Conservation (phyloP, 2,888 invertebrate species). For the Leptura quadrifasciata region DNA sequence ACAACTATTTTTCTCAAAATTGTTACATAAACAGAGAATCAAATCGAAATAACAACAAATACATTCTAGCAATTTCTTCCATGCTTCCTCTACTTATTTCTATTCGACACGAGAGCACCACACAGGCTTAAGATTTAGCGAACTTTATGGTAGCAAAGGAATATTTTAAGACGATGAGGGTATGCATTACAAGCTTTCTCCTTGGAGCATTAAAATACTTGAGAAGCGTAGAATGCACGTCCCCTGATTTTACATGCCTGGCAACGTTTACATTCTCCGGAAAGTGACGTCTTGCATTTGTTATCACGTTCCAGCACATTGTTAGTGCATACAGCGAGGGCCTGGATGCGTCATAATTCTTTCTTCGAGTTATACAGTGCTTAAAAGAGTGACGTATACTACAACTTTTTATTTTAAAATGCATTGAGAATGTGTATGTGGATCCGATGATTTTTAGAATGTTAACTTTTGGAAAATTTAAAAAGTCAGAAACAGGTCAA, state of each 20-base stretch:
- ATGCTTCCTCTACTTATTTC: not conserved
- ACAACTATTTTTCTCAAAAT: not conserved
- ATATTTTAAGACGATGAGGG: slow-evolving; percentile 14
- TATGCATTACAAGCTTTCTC: slow-evolving; percentile 50
- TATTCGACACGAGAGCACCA: slow-evolving; percentile 7
- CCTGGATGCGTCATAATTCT: too few relatives aligned
- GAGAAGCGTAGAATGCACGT: slow-evolving; percentile 43
- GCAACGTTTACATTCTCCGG: slow-evolving; percentile 39
- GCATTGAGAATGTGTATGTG: not conserved
- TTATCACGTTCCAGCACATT: slow-evolving; percentile 33
- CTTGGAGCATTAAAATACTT: slow-evolving; percentile 51
- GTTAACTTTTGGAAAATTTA: too few relatives aligned
- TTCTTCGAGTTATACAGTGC: too few relatives aligned
- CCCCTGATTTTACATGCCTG: slow-evolving; percentile 52
- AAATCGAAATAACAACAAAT: slow-evolving; percentile 22
- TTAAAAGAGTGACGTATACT: too few relatives aligned
- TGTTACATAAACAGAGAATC: slow-evolving; percentile 14
- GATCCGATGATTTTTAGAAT: too few relatives aligned
- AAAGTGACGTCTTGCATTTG: slow-evolving; percentile 40
- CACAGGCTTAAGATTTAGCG: not conserved
- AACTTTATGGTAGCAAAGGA: slow-evolving; percentile 28
- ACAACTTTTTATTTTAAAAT: too few relatives aligned
- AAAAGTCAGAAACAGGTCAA: too few relatives aligned
- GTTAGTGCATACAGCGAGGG: slow-evolving; percentile 13
- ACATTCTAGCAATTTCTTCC: slow-evolving; percentile 6